Percentiles rank a stretch among this genome's conserved stretches.
Conservation (phyloP, 2,113 vertebrate genomes). For the Meleagris gallopavo region DNA sequence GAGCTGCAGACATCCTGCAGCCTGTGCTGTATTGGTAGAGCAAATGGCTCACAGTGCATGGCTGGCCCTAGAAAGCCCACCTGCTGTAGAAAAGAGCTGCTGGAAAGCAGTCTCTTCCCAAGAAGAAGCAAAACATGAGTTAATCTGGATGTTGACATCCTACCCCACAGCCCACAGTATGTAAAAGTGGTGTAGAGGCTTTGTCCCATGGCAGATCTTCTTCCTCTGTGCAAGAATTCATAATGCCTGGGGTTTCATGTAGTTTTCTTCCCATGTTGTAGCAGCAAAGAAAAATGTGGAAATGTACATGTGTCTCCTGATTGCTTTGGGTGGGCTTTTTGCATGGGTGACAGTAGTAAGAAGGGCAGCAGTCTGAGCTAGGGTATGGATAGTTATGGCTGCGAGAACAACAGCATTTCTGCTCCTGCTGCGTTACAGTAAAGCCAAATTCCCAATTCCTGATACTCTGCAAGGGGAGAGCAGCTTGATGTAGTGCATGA, state of each 20-base stretch:
- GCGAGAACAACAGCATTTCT: not conserved
- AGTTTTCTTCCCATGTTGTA: not conserved
- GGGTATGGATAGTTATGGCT: not conserved
- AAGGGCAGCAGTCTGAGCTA: not conserved
- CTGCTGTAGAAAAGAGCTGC: not conserved
- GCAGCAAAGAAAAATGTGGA: not conserved
- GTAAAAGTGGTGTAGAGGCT: not conserved
- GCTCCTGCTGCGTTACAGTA: not conserved
- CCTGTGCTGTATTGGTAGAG: not conserved
- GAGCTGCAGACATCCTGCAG: not conserved
- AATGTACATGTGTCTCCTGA: not conserved
- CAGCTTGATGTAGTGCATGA: not conserved
- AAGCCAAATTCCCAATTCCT: not conserved
- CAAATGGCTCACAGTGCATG: accelerated
- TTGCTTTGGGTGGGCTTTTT: not conserved
- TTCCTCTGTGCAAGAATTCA: accelerated
- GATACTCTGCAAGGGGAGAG: not conserved
- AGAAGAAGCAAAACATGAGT: not conserved
- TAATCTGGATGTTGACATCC: not conserved
- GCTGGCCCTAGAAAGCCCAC: not conserved
- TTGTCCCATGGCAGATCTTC: not conserved
- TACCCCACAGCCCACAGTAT: not conserved
- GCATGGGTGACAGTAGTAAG: not conserved
- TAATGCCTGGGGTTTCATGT: not conserved
- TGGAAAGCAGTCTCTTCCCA: not conserved